These are phyloP conservation scores for Alviniconcha strummeri DNA, from an alignment of 2,888 invertebrate genomes.

Conservation along the genomic window DNA sequence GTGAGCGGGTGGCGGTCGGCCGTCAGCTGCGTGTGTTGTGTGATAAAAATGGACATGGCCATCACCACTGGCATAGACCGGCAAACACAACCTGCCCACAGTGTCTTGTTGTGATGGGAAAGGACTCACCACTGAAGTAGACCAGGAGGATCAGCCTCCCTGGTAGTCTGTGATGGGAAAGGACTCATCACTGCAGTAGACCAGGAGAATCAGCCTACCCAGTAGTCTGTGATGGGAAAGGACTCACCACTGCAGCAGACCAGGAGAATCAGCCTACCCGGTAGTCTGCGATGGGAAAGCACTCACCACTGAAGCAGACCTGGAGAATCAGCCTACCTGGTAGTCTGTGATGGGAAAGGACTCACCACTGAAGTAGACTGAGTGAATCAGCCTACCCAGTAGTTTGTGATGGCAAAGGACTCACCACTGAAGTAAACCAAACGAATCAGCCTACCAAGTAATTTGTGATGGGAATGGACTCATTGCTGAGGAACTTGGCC, in stretches of 20 bases:
- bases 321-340: not conserved
- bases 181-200: too few relatives aligned
- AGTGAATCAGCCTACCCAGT: not conserved
- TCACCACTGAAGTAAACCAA: too few relatives aligned
- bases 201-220: not conserved
- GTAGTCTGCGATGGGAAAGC: not conserved
- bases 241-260: too few relatives aligned
- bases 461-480: too few relatives aligned
- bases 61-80: slow-evolving; percentile 34
- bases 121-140: too few relatives aligned
- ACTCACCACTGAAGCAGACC: too few relatives aligned
- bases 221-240: not conserved
- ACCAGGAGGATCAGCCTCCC: not conserved
- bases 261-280: not conserved
- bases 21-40: slow-evolving; percentile 22
- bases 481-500: too few relatives aligned
- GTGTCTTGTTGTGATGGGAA: slow-evolving; percentile 18
- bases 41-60: slow-evolving; percentile 32
- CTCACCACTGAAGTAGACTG: too few relatives aligned
- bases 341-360: not conserved
- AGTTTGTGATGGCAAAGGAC: too few relatives aligned
- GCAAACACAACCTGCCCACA: not conserved
- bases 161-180: not conserved
- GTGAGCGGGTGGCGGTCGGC: slow-evolving; percentile 34
- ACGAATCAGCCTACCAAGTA: not conserved